phyloP scores from a whole-genome alignment of 2,888 invertebrate species.

The Tachystola acroxantha region DNA sequence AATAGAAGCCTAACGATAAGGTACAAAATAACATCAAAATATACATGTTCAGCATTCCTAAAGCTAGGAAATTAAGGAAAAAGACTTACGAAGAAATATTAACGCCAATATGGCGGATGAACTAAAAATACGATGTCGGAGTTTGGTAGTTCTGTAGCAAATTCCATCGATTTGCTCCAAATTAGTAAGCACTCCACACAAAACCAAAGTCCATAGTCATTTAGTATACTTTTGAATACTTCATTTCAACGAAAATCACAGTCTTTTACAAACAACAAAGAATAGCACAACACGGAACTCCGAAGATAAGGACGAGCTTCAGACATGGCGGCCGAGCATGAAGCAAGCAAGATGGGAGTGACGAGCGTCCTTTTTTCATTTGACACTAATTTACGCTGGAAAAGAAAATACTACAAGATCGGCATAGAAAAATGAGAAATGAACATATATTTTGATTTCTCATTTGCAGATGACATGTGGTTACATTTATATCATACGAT shows the following conservation, averaged over 20 bases:
- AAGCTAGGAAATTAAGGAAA: slow-evolving; percentile 69
- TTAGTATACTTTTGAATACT: slow-evolving; percentile 51
- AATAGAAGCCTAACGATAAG: slow-evolving; percentile 70
- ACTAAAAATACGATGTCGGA: slow-evolving; percentile 78
- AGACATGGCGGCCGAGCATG: slow-evolving; percentile 75
- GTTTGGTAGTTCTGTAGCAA: slow-evolving; percentile 58
- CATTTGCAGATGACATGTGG: slow-evolving; percentile 54
- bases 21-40: slow-evolving; percentile 59
- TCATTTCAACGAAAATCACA: slow-evolving; percentile 62
- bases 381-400: slow-evolving; percentile 57
- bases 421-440: slow-evolving; percentile 51
- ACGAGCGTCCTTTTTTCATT: slow-evolving; percentile 53
- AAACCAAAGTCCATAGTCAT: slow-evolving; percentile 53
- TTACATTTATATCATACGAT: slow-evolving; percentile 33
- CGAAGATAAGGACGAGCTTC: slow-evolving; percentile 71
- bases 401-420: slow-evolving; percentile 66
- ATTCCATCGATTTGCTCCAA: slow-evolving; percentile 60
- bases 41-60: slow-evolving; percentile 49
- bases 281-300: slow-evolving; percentile 76
- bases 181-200: slow-evolving; percentile 64
- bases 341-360: slow-evolving; percentile 42
- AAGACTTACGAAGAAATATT: slow-evolving; percentile 78
- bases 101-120: slow-evolving; percentile 85
- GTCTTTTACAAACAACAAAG: slow-evolving; percentile 66
- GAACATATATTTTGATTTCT: slow-evolving; percentile 54